phyloP scores from a whole-genome alignment of 2,888 invertebrate genomes.

The Rotaria socialis region DNA sequence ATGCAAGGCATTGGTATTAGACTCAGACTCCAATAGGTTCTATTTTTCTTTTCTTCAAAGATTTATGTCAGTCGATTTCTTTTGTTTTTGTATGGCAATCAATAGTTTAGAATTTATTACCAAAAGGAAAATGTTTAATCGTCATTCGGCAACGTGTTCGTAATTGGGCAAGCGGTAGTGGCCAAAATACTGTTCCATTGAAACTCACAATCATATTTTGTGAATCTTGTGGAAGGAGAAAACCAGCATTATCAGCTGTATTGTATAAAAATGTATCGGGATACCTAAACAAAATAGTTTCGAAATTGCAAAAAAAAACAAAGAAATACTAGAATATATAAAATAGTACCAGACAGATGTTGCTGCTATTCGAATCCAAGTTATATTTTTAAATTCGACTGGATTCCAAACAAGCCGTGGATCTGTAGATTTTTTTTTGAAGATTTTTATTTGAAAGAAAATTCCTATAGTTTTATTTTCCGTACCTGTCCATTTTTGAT shows the following conservation, averaged over 20 bases:
- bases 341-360: not conserved
- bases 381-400: conserved; percentile 38
- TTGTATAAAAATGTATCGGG: conserved; percentile 46
- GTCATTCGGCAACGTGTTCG: conserved; percentile 45
- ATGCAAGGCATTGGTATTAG: too few species aligned
- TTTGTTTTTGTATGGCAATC: too few species aligned
- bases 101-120: not conserved
- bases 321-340: not conserved
- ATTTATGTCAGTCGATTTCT: too few species aligned
- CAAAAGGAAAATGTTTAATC: conserved; percentile 37
- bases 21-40: too few species aligned
- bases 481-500: conserved; percentile 44
- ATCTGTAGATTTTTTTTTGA: not conserved
- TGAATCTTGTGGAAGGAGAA: conserved; percentile 42
- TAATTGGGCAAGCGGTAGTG: conserved; percentile 44
- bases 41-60: too few species aligned
- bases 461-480: too few species aligned
- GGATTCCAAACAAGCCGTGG: conserved; percentile 37
- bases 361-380: conserved; percentile 36
- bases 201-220: conserved; percentile 10
- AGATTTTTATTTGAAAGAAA: not conserved
- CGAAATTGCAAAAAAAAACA: not conserved
- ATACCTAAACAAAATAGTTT: conserved; percentile 4
- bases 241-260: conserved; percentile 46
- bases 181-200: conserved; percentile 44